These are phyloP conservation scores for Nomada ruficornis DNA, from an alignment of 2,888 invertebrate species.

Conservation along the genomic window DNA sequence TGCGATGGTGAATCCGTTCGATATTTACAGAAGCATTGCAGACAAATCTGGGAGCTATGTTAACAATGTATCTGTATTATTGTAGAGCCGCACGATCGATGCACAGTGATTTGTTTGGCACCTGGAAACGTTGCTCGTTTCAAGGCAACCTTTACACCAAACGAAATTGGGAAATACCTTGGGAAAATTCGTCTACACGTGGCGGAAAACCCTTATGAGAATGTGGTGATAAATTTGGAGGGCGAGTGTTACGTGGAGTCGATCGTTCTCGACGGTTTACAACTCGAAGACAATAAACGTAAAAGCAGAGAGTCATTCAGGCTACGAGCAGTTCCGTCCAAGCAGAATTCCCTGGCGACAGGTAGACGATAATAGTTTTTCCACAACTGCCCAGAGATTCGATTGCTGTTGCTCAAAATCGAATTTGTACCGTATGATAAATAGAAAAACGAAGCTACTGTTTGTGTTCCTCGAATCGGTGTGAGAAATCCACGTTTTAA, in stretches of 20 bases:
- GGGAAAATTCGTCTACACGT: conserved; percentile 84
- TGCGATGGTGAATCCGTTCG: conserved; percentile 30
- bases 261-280: conserved; percentile 83
- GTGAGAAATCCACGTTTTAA: too few species aligned
- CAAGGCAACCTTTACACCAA: conserved; percentile 80
- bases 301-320: conserved; percentile 8
- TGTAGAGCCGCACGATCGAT: conserved; percentile 47
- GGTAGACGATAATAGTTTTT: conserved; percentile 20
- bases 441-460: too few species aligned
- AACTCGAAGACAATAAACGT: conserved; percentile 53
- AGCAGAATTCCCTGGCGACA: conserved; percentile 31
- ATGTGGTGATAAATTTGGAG: conserved; percentile 83
- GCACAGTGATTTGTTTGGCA: conserved; percentile 66
- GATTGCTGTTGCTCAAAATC: not conserved
- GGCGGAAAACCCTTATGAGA: conserved; percentile 86
- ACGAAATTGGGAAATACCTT: conserved; percentile 68
- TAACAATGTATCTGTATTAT: not conserved
- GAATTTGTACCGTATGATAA: too few species aligned
- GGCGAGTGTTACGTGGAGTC: conserved; percentile 85
- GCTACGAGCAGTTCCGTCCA: conserved; percentile 33
- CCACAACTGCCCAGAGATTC: not conserved
- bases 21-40: too few species aligned
- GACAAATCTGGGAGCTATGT: too few species aligned
- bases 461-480: too few species aligned
- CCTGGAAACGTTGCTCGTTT: conserved; percentile 77